phyloP scores from a whole-genome alignment of 2,888 invertebrate species.

The Pheosia tremula region DNA sequence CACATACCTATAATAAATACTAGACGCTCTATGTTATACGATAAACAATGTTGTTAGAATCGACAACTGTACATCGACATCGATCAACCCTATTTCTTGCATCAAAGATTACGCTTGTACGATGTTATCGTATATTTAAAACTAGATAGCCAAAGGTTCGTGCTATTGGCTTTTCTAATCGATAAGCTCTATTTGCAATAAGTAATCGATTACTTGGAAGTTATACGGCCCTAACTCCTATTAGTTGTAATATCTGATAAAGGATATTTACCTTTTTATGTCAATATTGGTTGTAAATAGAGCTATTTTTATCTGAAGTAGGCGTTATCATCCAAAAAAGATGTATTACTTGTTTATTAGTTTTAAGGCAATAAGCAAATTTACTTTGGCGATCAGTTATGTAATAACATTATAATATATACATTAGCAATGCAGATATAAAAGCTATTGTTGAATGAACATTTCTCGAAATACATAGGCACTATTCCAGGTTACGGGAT shows the following conservation, averaged over 20 bases:
- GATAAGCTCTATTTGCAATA: conserved; percentile 2
- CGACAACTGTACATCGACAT: neutral
- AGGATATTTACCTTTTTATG: neutral
- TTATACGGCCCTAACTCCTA: neutral
- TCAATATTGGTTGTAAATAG: neutral
- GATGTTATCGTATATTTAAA: conserved; percentile 34
- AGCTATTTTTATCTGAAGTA: neutral
- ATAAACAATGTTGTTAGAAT: neutral
- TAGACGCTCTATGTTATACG: neutral
- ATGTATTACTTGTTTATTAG: too few relatives aligned
- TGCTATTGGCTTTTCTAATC: conserved; percentile 5
- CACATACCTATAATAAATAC: too few relatives aligned
- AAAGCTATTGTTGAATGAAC: too few relatives aligned
- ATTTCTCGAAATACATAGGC: neutral
- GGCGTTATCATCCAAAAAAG: neutral
- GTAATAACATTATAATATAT: too few relatives aligned
- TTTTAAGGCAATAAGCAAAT: too few relatives aligned
- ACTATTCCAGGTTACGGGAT: neutral
- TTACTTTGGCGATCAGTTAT: too few relatives aligned
- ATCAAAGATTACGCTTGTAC: conserved; percentile 53
- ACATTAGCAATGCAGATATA: too few relatives aligned
- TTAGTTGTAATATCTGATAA: neutral
- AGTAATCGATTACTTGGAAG: neutral
- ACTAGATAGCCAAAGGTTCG: conserved; percentile 4
- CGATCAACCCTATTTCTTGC: conserved; percentile 37